A percentile compares a stretch with the other conserved stretches of the same genome.
Evolutionary conservation across 2,797 vertebrate species (phyloP).

Genomic region (Gobionotothen gibberifrons): DNA sequence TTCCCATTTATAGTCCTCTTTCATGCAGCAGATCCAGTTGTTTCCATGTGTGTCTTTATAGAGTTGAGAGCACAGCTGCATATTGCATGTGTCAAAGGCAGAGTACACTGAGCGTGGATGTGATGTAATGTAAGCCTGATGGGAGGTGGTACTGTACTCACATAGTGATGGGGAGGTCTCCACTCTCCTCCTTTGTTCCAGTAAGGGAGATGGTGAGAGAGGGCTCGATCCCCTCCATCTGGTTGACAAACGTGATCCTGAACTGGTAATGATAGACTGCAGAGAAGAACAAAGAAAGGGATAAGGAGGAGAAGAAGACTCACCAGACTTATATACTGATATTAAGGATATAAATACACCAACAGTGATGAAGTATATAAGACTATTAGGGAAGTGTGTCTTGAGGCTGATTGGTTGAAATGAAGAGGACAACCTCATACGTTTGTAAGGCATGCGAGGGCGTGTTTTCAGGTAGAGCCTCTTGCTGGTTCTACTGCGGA

Average conservation of each 20-base stretch:
- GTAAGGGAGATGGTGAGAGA: slow-evolving; percentile 86
- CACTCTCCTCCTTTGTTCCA: slow-evolving; percentile 88
- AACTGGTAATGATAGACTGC: slow-evolving; percentile 95
- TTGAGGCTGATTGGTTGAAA: background rate
- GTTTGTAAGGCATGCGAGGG: slow-evolving; percentile 90
- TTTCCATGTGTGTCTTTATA: slow-evolving; percentile 62
- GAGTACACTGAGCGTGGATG: slow-evolving; percentile 15
- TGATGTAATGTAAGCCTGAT: slow-evolving; percentile 30
- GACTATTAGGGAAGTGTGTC: background rate
- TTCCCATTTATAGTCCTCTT: slow-evolving; percentile 68
- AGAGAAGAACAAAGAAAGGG: slow-evolving; percentile 12
- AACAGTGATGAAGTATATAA: too few species aligned
- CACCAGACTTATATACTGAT: background rate
- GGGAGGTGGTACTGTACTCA: slow-evolving; percentile 80
- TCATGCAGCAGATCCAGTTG: slow-evolving; percentile 58
- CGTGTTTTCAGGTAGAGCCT: slow-evolving; percentile 90
- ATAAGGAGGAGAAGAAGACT: background rate
- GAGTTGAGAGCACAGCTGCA: slow-evolving; percentile 53
- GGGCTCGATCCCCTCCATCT: slow-evolving; percentile 80
- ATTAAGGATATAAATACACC: background rate
- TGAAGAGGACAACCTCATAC: slow-evolving; percentile 70
- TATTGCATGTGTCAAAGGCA: slow-evolving; percentile 48
- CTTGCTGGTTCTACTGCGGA: slow-evolving; percentile 74
- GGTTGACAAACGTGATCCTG: slow-evolving; percentile 90
- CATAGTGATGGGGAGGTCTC: slow-evolving; percentile 85